Conservation (phyloP, 2,888 invertebrate species). For the Synergus gifuensis region DNA sequence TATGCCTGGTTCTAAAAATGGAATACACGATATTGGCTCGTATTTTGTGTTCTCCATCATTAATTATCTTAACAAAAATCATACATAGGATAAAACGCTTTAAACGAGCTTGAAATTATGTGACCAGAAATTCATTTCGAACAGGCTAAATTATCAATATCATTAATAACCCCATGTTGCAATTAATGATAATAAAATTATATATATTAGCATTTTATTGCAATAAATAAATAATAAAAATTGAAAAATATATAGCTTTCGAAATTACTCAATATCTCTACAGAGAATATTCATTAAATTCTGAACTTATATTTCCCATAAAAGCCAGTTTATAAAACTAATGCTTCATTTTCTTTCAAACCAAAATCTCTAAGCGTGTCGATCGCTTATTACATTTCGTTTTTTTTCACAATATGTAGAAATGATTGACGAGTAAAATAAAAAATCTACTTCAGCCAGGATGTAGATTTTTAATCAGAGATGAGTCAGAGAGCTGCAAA, state of each 20-base stretch:
- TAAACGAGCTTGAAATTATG: not conserved
- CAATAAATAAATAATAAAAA: not conserved
- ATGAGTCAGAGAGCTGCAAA: not conserved
- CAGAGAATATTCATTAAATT: too few species aligned
- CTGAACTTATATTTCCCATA: too few species aligned
- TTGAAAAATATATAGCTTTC: not conserved
- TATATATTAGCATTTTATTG: not conserved
- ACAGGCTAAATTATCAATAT: not conserved
- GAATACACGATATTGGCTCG: not conserved
- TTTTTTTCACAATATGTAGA: not conserved
- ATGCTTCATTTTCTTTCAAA: not conserved
- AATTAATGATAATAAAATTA: not conserved
- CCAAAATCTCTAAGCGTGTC: not conserved
- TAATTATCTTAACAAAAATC: slow-evolving; percentile 1
- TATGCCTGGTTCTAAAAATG: not conserved
- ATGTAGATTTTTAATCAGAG: not conserved
- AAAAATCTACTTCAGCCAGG: not conserved
- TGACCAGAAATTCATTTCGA: not conserved
- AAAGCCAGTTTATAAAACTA: not conserved
- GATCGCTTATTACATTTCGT: not conserved
- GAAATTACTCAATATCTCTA: too few species aligned
- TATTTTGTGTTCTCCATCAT: not conserved
- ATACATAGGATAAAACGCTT: not conserved
- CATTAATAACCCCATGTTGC: not conserved
- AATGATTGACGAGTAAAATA: not conserved